These are phyloP conservation scores for Cephus sareptanus DNA, from an alignment of 2,888 invertebrate genomes.

Conservation along the genomic window DNA sequence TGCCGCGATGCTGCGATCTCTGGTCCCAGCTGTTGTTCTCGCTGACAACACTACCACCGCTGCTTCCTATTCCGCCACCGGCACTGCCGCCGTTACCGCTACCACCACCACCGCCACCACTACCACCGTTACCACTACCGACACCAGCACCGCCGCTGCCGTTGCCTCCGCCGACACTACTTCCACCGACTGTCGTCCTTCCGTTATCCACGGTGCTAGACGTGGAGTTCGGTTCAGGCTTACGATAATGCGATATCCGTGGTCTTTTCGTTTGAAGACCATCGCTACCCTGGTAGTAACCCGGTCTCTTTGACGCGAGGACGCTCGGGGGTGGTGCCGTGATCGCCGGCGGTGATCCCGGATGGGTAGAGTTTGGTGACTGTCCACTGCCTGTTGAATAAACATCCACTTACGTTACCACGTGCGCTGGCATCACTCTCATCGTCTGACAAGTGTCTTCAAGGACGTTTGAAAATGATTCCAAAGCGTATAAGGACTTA, in stretches of 20 bases:
- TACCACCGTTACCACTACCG: constrained; percentile 14
- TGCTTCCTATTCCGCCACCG: constrained; percentile 22
- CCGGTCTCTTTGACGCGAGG: constrained; percentile 72
- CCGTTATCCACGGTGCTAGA: constrained; percentile 51
- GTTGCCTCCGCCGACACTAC: constrained; percentile 27
- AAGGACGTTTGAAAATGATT: neutral
- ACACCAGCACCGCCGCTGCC: constrained; percentile 19
- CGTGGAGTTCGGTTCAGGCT: constrained; percentile 67
- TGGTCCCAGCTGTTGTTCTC: constrained; percentile 37
- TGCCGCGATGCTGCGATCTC: constrained; percentile 32
- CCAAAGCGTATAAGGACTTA: neutral
- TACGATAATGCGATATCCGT: constrained; percentile 87
- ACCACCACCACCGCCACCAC: constrained; percentile 23
- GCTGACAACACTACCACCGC: constrained; percentile 27
- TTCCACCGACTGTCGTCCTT: constrained; percentile 45
- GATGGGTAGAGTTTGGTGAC: constrained; percentile 80
- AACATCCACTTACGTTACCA: no score
- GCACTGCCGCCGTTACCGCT: constrained; percentile 32
- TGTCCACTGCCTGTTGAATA: constrained; percentile 73
- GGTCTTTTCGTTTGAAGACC: constrained; percentile 79
- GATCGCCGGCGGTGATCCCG: constrained; percentile 76
- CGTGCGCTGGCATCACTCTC: neutral
- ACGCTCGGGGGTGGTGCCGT: constrained; percentile 65
- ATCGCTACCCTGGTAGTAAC: constrained; percentile 72
- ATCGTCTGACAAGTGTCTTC: neutral